Evolutionary conservation across 2,888 invertebrate genomes (phyloP), one percentile per base, ranked within the genome.

Genomic region (Eugnorisma glareosa): DNA sequence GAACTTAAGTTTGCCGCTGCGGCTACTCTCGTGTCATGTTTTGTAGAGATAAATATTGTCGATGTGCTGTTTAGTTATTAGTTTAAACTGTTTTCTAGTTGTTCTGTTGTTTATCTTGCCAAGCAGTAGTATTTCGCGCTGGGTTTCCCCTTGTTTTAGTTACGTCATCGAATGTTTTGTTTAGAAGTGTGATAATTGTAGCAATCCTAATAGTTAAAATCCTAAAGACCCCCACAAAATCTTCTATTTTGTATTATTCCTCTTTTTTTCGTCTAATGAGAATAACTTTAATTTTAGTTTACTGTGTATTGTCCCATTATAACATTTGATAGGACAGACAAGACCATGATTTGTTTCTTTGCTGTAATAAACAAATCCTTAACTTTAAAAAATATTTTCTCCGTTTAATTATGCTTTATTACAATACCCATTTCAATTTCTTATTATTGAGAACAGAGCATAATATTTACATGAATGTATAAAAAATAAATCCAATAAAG

Each of bases 131-230:
- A 40, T 51, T 24, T 59, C 40, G 43, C 61, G 35, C 10, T 28
- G 77, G 57, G 21, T 66, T 76, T 79, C 66, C 43, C 35, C 57
- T 76, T 59, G 48, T 31, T 66, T 3, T 24, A 66, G 10, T 79
- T 79, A 82, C 35, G 66, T 82, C 78, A 76, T 43, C 35, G 7
- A 43, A 66, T 59, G 48, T 79, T 82, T 76, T 54, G 13, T 66
- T 28, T 35, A 66, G 10, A 51, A 57, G 15, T 82, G 35, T 43
- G 37, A n/a, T 74, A 54, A 51, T 11, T 63, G 18, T 10, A 35
- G 7, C 15, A 28, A 28, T 51, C 24, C 31, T 70, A 57, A 31
- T 37, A 21, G 21, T n/a, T 45, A 31, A 15, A 37, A 48, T 4
- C 8, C 28, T 8, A 13, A 1, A 48, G 28, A 48, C 1, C 2